Evolutionary conservation across 2,113 vertebrate species (phyloP).

Genomic region (Engraulis encrasicolus): DNA sequence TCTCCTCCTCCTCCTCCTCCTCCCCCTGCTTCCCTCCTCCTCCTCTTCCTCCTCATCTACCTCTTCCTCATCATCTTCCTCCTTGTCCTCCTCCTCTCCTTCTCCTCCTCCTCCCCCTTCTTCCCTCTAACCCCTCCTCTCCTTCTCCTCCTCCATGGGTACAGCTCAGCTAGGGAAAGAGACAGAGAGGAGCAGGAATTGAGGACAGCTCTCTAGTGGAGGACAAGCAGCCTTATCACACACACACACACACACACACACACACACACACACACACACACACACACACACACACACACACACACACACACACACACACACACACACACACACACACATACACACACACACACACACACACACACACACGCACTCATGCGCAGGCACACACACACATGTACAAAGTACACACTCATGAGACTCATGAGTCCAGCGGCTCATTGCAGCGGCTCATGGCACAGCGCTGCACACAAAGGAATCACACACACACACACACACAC

Average conservation of each 20-base stretch:
- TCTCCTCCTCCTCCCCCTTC: neutral
- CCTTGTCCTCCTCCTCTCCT: neutral
- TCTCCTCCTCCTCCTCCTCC: neutral
- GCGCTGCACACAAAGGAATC: neutral
- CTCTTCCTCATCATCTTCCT: neutral
- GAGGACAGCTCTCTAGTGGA: slow-evolving; percentile 50
- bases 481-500: neutral
- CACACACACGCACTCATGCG: too few relatives aligned
- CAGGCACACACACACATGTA: neutral
- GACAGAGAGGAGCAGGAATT: slow-evolving; percentile 17
- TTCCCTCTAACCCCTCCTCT: neutral
- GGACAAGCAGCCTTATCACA: slow-evolving; percentile 61
- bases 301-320: slow-evolving; percentile 13
- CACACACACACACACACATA: neutral
- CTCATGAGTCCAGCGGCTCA: neutral
- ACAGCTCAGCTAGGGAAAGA: neutral
- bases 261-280: neutral
- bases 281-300: neutral
- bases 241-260: neutral
- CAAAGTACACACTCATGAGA: neutral
- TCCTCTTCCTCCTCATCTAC: slow-evolving; percentile 11
- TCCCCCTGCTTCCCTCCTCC: neutral
- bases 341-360: neutral
- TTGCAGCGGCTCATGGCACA: neutral
- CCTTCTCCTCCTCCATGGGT: neutral